Conservation (phyloP, 2,888 invertebrate species). For the Margaritifera margaritifera region DNA sequence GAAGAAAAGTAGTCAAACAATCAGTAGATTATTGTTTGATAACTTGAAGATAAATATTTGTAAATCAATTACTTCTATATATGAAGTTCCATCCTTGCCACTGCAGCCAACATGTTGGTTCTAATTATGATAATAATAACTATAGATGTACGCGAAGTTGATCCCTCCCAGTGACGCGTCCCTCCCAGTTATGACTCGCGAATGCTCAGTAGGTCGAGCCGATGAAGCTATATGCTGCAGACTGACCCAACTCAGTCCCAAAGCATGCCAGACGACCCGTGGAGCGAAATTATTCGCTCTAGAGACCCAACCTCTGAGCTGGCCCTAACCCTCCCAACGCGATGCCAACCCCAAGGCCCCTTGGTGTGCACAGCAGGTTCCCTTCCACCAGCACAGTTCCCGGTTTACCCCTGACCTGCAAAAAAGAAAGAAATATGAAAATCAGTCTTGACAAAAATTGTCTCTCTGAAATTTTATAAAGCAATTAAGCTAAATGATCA, state of each 20-base stretch:
- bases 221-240: conserved; percentile 1
- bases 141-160: conserved; percentile 21
- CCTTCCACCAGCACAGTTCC: conserved; percentile 49
- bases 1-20: no score
- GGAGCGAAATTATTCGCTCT: conserved; percentile 26
- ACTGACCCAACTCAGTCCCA: conserved; percentile 3
- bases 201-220: conserved; percentile 26
- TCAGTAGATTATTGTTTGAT: no score
- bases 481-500: no score
- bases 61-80: no score
- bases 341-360: conserved; percentile 54
- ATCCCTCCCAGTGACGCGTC: conserved; percentile 62
- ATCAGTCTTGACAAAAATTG: not conserved
- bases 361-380: conserved; percentile 31
- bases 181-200: conserved; percentile 35
- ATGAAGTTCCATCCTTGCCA: no score
- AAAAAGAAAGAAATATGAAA: conserved; percentile 20
- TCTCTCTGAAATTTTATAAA: no score
- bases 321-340: conserved; percentile 58
- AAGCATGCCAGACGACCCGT: conserved; percentile 20
- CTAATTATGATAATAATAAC: no score
- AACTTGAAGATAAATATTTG: no score
- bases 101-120: no score
- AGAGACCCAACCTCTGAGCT: conserved; percentile 56
- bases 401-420: conserved; percentile 54